Conservation (phyloP, 2,113 vertebrate genomes). For the Psilopogon haemacephalus region DNA sequence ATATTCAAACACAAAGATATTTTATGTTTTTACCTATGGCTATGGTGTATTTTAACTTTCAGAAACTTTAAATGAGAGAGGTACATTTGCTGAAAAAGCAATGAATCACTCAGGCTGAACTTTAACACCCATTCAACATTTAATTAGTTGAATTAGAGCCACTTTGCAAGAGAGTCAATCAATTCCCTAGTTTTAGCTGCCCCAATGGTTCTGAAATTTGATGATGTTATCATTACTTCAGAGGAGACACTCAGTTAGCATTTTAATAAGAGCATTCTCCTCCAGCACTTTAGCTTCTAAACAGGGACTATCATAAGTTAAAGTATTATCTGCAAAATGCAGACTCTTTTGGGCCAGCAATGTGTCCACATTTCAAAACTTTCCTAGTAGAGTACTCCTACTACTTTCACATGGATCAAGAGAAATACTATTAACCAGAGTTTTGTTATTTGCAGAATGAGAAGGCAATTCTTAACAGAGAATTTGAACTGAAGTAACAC, state of each 20-base stretch:
- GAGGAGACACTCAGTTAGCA: constrained; percentile 65
- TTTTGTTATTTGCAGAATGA: background rate
- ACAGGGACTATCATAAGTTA: constrained; percentile 35
- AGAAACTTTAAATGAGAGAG: constrained; percentile 70
- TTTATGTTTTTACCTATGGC: constrained; percentile 16
- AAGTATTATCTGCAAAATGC: constrained; percentile 68
- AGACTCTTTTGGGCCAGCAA: constrained; percentile 15
- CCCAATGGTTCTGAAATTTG: constrained; percentile 74
- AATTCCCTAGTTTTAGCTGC: constrained; percentile 73
- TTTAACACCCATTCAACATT: constrained; percentile 75
- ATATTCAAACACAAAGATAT: constrained; percentile 23
- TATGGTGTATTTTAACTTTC: constrained; percentile 49
- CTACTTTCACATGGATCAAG: constrained; percentile 23
- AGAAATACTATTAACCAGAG: constrained; percentile 14
- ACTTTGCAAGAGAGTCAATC: constrained; percentile 75
- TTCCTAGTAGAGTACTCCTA: background rate
- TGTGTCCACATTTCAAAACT: constrained; percentile 28
- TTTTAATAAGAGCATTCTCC: constrained; percentile 73
- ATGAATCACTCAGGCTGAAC: constrained; percentile 73
- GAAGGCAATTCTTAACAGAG: constrained; percentile 46
- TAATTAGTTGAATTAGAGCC: constrained; percentile 78
- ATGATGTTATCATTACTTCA: constrained; percentile 79
- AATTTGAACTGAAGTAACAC: constrained; percentile 1
- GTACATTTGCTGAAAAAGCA: constrained; percentile 63
- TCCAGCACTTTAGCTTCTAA: constrained; percentile 22